phyloP scores from a whole-genome alignment of 2,113 vertebrate genomes.

The Mungos mungo region DNA sequence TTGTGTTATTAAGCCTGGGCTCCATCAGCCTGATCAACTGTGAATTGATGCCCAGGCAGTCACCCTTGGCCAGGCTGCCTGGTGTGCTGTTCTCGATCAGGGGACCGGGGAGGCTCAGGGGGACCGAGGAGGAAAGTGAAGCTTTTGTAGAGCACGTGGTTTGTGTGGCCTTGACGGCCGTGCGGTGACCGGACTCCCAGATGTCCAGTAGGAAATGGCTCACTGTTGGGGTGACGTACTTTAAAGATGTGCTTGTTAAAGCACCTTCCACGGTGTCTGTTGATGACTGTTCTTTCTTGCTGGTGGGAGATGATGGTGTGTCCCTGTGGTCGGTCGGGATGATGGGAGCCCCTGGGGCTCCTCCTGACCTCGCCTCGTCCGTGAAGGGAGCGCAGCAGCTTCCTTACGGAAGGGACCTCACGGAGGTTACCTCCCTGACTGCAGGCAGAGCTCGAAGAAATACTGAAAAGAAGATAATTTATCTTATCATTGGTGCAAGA shows the following conservation, averaged over 20 bases:
- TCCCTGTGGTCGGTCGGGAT: neutral
- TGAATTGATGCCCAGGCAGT: fast-evolving
- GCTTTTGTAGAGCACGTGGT: neutral
- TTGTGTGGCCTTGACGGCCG: neutral
- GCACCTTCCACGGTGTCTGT: neutral
- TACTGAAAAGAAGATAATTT: neutral
- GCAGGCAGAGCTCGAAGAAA: neutral
- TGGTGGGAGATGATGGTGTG: neutral
- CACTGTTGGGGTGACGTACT: neutral
- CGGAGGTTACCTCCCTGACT: neutral
- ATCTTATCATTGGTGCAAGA: neutral
- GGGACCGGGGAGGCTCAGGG: neutral
- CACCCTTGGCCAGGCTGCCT: neutral
- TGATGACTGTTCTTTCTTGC: neutral
- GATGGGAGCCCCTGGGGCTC: neutral
- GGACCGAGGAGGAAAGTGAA: neutral
- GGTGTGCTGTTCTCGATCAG: neutral
- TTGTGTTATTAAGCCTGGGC: neutral
- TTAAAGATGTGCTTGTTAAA: neutral
- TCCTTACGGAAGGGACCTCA: neutral
- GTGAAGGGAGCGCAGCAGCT: neutral
- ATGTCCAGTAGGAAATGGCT: too few relatives aligned
- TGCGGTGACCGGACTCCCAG: fast-evolving
- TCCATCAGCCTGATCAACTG: neutral
- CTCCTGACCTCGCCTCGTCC: neutral